phyloP scores from a whole-genome alignment of 2,113 vertebrate species.

The Pachyramphus minor region DNA sequence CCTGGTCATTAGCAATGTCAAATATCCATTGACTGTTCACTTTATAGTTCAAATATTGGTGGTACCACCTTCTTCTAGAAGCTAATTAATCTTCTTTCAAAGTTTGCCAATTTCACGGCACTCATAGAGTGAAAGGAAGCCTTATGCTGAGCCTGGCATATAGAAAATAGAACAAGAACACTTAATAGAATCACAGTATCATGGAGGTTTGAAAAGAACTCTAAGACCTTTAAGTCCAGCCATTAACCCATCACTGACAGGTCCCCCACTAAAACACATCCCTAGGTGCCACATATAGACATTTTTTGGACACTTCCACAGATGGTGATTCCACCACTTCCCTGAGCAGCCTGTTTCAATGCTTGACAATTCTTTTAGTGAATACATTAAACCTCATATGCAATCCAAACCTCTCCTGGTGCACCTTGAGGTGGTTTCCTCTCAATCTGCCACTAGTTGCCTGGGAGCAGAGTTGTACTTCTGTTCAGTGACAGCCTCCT shows the following conservation, averaged over 20 bases:
- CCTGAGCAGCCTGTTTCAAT: not conserved
- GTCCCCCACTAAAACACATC: not conserved
- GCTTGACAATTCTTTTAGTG: not conserved
- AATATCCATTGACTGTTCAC: not conserved
- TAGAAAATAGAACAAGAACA: not conserved
- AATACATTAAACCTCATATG: not conserved
- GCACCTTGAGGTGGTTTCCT: not conserved
- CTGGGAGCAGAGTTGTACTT: not conserved
- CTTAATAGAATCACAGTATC: not conserved
- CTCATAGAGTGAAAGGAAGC: not conserved
- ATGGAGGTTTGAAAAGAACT: not conserved
- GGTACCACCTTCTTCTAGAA: not conserved
- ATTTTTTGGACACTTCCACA: not conserved
- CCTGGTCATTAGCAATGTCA: fast-evolving
- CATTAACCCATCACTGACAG: not conserved
- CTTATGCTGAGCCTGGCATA: not conserved
- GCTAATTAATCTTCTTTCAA: not conserved
- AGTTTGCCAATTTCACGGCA: not conserved
- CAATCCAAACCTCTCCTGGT: fast-evolving
- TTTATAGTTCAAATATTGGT: not conserved
- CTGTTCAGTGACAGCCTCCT: not conserved
- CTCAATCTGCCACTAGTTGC: not conserved
- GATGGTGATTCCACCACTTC: not conserved
- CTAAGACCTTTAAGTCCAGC: not conserved
- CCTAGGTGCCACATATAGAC: not conserved